phyloP scores from a whole-genome alignment of 1,140 invertebrate species.

The Wiebesia pumilae region DNA sequence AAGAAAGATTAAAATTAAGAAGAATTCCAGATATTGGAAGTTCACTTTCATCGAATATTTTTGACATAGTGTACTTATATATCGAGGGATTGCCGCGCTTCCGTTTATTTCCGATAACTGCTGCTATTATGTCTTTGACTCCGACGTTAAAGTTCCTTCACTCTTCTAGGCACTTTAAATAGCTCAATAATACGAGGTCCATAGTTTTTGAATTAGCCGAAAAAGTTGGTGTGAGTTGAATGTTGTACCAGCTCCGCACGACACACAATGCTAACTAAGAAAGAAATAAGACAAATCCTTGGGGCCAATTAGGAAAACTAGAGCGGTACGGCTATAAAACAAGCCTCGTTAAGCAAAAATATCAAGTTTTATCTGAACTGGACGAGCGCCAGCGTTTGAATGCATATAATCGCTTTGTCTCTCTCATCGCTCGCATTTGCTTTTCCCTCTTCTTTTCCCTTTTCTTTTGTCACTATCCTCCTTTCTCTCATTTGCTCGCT shows the following conservation, averaged over 20 bases:
- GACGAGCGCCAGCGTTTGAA: conserved; percentile 63
- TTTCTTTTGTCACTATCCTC: neutral
- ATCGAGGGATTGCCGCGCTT: neutral
- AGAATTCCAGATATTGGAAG: conserved; percentile 35
- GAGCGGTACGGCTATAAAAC: conserved; percentile 64
- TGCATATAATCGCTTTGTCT: conserved; percentile 57
- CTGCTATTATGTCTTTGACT: neutral
- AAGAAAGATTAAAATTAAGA: conserved; percentile 32
- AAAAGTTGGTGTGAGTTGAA: conserved; percentile 6
- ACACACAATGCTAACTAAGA: conserved; percentile 16
- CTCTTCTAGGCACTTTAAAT: neutral
- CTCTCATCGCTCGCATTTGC: neutral
- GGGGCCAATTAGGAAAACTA: conserved; percentile 66
- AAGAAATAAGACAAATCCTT: conserved; percentile 53
- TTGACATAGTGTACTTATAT: neutral
- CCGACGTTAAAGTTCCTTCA: neutral
- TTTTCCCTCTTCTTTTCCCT: neutral
- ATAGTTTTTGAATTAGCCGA: conserved; percentile 23
- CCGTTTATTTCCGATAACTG: conserved; percentile 1
- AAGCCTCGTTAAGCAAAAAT: conserved; percentile 68
- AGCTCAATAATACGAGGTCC: neutral
- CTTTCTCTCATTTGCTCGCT: neutral
- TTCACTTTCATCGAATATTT: neutral
- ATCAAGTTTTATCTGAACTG: conserved; percentile 68
- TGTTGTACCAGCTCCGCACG: neutral